Base-by-base conservation (phyloP, 2,797 vertebrate species). In the Pipistrellus kuhlii region DNA sequence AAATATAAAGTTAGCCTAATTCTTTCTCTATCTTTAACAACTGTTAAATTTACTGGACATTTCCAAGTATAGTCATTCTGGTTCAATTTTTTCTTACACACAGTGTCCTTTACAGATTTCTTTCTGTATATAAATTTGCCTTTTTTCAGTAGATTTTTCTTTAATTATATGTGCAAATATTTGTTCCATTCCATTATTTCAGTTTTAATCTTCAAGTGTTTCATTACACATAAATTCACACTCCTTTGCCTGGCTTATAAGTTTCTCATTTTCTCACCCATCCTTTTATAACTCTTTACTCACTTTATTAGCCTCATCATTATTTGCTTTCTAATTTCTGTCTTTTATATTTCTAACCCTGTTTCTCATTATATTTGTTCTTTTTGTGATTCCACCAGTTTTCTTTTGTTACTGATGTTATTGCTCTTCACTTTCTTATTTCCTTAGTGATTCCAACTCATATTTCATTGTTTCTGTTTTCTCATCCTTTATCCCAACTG, bases 251-350 rank as follows among this genome's bases (percentile, higher is more conserved):
- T 53, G 32, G 10, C 30, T 73, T 91, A 15, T 66, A 85, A 75
- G 46, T 88, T 3, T 83, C 68, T 84, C 32, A 84, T 21, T 80
- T 92, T 69, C 1, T n/a, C 41, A 57, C 4, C 14, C 69, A 62
- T 62, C 5, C 23, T 30, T 78, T 86, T 89, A 21, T 27, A 85
- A 66, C 4, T 80, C 9, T 44, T 44, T 84, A 85, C 91, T 93
- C 5, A 71, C n/a, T 88, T 44, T 44, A 44, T 53, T 41, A 48
- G 53, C 38, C 87, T 62, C 20, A 81, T 38, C 14, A 46, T 62
- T 27, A 88, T 55, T 91, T 90, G 12, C 15, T 84, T 88, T 59
- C 80, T 72, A 57, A 73, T 90, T 64, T 95, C 17, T 85, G 20
- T 62, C 30, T 38, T 81, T 2, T 62, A 64, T 41, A 0, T 64